phyloP scores from a whole-genome alignment of 2,888 invertebrate species.

The Metallyticus violacea region DNA sequence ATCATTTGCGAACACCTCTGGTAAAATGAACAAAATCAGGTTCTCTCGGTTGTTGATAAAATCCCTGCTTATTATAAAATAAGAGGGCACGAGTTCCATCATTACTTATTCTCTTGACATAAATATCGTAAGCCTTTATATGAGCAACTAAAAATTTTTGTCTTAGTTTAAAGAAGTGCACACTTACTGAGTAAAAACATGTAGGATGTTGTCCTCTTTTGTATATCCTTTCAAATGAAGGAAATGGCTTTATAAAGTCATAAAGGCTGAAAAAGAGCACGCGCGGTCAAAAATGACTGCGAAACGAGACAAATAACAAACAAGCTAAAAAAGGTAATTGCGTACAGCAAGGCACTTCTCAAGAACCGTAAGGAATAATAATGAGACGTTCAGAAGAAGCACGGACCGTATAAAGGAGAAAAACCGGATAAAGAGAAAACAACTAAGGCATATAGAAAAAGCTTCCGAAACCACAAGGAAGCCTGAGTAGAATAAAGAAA shows the following conservation, averaged over 20 bases:
- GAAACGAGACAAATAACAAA: not conserved
- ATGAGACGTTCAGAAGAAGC: not conserved
- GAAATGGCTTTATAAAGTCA: not conserved
- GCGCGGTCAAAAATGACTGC: not conserved
- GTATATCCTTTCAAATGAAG: not conserved
- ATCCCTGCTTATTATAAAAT: too few species aligned
- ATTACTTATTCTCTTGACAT: too few species aligned
- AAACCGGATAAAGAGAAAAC: not conserved
- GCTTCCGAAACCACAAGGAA: not conserved
- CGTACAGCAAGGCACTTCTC: not conserved
- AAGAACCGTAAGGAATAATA: not conserved
- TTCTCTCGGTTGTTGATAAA: too few species aligned
- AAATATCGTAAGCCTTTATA: too few species aligned
- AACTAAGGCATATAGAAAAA: too few species aligned
- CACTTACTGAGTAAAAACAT: not conserved
- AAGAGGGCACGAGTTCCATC: too few species aligned
- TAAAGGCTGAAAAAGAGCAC: not conserved
- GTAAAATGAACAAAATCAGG: too few species aligned
- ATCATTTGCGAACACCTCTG: too few species aligned
- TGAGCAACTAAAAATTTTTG: too few species aligned
- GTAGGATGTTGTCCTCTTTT: not conserved
- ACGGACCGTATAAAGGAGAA: too few species aligned
- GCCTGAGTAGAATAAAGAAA: not conserved
- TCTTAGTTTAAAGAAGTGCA: too few species aligned
- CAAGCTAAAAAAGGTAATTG: not conserved